Evolutionary conservation across 2,888 invertebrate genomes (phyloP).

Genomic region (Mystacides longicornis): DNA sequence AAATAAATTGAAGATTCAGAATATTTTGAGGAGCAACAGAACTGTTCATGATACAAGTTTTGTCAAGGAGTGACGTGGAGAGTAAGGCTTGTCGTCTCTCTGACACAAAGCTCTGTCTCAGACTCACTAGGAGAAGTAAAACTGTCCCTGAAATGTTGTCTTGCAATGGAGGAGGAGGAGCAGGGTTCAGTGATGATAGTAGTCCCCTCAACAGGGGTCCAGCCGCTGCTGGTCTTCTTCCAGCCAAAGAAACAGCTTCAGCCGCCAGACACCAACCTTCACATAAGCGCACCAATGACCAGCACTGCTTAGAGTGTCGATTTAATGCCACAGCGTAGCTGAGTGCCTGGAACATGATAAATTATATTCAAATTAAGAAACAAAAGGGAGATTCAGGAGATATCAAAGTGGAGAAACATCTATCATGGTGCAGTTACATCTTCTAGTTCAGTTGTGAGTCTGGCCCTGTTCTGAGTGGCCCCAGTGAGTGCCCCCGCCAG

Average conservation of each 20-base stretch:
- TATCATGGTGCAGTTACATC: conserved; percentile 32
- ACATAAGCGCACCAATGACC: conserved; percentile 26
- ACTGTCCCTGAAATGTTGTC: conserved; percentile 23
- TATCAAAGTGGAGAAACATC: not conserved
- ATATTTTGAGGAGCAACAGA: conserved; percentile 36
- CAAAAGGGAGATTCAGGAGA: not conserved
- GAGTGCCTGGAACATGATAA: conserved; percentile 17
- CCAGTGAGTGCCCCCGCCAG: conserved; percentile 39
- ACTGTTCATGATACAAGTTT: conserved; percentile 27
- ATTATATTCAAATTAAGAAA: not conserved
- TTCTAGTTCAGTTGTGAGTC: conserved; percentile 41
- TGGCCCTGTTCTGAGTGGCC: conserved; percentile 39
- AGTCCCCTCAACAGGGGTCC: conserved; percentile 30
- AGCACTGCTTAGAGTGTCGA: conserved; percentile 14
- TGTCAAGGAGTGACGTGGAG: conserved; percentile 16
- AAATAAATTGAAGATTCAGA: conserved; percentile 59
- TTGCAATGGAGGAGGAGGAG: conserved; percentile 29
- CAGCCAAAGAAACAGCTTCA: conserved; percentile 39
- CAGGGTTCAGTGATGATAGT: conserved; percentile 26
- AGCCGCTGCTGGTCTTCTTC: conserved; percentile 36
- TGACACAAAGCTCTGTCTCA: conserved; percentile 19
- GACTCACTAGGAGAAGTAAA: conserved; percentile 21
- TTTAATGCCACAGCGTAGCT: conserved; percentile 22
- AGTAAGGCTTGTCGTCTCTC: conserved; percentile 20
- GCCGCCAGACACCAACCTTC: conserved; percentile 30